Evolutionary conservation across 2,888 invertebrate species (phyloP).

Genomic region (Chaitophorus viminalis): DNA sequence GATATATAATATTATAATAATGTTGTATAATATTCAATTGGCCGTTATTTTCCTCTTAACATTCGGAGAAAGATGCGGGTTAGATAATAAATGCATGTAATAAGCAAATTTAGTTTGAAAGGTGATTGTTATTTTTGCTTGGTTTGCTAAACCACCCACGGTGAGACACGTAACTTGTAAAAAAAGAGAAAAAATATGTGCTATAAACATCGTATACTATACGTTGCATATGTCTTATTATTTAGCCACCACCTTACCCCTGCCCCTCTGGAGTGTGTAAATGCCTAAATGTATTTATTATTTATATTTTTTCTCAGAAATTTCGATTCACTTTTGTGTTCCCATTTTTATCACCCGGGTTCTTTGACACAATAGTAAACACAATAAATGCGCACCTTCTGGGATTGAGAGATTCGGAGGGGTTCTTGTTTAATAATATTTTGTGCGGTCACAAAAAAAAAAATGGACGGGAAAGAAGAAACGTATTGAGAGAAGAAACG

Average conservation of each 20-base stretch:
- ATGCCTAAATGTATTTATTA: conserved; percentile 45
- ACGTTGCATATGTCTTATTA: conserved; percentile 33
- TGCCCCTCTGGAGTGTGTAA: conserved; percentile 14
- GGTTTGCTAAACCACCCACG: conserved; percentile 27
- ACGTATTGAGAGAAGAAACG: conserved; percentile 16
- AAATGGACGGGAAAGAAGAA: conserved; percentile 22
- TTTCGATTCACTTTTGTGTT: conserved; percentile 57
- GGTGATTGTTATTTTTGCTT: conserved; percentile 5
- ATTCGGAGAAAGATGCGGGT: conserved; percentile 24
- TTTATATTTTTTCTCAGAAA: conserved; percentile 44
- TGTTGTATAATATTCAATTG: not conserved
- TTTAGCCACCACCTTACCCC: conserved; percentile 13
- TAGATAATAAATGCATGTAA: conserved; percentile 17
- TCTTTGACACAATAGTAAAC: conserved; percentile 44
- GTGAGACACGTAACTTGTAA: not conserved
- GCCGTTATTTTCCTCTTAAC: not conserved
- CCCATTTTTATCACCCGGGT: conserved; percentile 55
- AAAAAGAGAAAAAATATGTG: not conserved
- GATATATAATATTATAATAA: not conserved
- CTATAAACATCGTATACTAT: not conserved
- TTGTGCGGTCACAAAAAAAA: conserved; percentile 51
- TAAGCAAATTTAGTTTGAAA: conserved; percentile 1
- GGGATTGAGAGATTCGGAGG: conserved; percentile 58
- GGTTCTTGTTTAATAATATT: conserved; percentile 58
- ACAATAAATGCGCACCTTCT: conserved; percentile 49